These are phyloP conservation scores for Notodonta ziczac DNA, from an alignment of 2,888 invertebrate genomes.

Conservation along the genomic window DNA sequence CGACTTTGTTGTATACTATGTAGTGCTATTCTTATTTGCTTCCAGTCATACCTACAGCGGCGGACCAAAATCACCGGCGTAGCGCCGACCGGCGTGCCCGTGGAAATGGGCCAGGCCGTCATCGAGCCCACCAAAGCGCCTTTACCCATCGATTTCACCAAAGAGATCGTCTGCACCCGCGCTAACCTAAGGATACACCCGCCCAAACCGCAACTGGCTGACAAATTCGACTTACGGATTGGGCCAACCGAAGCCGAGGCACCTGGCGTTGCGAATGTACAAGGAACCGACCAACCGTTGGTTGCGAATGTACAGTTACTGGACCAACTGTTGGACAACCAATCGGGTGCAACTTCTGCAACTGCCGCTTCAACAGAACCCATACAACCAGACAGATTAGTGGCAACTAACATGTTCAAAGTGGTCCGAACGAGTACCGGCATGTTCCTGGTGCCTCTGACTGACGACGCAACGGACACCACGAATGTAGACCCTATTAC, in stretches of 20 bases:
- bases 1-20: too few species aligned
- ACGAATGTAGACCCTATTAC: conserved; percentile 39
- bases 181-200: conserved; percentile 22
- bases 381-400: neutral
- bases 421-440: conserved; percentile 55
- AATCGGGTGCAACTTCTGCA: neutral
- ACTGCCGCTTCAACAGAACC: neutral
- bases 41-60: conserved; percentile 38
- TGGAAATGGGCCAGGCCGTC: conserved; percentile 38
- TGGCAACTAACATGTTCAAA: conserved; percentile 41
- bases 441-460: conserved; percentile 51
- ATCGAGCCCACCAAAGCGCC: conserved; percentile 45
- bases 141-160: conserved; percentile 59
- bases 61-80: conserved; percentile 28
- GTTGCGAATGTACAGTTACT: too few species aligned
- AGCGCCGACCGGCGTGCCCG: conserved; percentile 50
- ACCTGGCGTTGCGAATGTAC: neutral
- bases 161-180: conserved; percentile 36
- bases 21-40: conserved; percentile 19
- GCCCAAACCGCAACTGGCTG: conserved; percentile 4
- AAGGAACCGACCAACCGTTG: too few species aligned
- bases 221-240: conserved; percentile 33
- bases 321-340: neutral
- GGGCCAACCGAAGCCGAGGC: conserved; percentile 6
- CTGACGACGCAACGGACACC: conserved; percentile 37